Percentiles rank a stretch among this genome's conserved stretches.
These are phyloP conservation scores for Botrylloides violaceus DNA, from an alignment of 23 tunicate species.

Conservation along the genomic window DNA sequence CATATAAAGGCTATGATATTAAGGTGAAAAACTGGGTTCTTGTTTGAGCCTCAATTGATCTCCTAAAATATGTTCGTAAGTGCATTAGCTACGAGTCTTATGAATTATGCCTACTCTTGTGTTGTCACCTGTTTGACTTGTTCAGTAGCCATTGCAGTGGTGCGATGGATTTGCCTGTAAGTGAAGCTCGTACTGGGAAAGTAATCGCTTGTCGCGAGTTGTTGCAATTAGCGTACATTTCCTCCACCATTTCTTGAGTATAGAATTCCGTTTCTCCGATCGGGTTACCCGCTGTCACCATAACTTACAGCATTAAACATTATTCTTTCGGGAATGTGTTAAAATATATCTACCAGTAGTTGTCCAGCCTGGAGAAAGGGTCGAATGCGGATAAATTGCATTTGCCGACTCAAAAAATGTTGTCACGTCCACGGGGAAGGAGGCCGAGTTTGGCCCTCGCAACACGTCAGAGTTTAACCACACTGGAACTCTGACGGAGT, in stretches of 20 bases:
- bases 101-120: neutral
- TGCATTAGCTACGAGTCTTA: too few species aligned
- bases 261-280: slow-evolving; percentile 51
- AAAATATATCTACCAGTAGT: slow-evolving; percentile 65
- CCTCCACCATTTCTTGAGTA: slow-evolving; percentile 78
- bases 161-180: slow-evolving; percentile 43
- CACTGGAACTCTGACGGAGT: slow-evolving; percentile 35
- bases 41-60: too few species aligned
- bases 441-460: slow-evolving; percentile 70
- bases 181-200: slow-evolving; percentile 85
- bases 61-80: too few species aligned
- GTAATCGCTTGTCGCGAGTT: slow-evolving; percentile 62
- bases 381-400: slow-evolving; percentile 41
- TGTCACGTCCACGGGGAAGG: slow-evolving; percentile 57
- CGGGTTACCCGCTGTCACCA: slow-evolving; percentile 41
- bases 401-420: slow-evolving; percentile 26
- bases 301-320: neutral
- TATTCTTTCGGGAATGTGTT: neutral
- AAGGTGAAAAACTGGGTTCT: too few species aligned
- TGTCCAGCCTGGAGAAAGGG: slow-evolving; percentile 85
- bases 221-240: slow-evolving; percentile 54
- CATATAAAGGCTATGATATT: too few species aligned
- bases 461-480: slow-evolving; percentile 82
- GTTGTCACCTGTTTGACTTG: slow-evolving; percentile 65
- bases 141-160: slow-evolving; percentile 70